Conservation (phyloP, 2,888 invertebrate genomes). For the Cantharis flavilabris region DNA sequence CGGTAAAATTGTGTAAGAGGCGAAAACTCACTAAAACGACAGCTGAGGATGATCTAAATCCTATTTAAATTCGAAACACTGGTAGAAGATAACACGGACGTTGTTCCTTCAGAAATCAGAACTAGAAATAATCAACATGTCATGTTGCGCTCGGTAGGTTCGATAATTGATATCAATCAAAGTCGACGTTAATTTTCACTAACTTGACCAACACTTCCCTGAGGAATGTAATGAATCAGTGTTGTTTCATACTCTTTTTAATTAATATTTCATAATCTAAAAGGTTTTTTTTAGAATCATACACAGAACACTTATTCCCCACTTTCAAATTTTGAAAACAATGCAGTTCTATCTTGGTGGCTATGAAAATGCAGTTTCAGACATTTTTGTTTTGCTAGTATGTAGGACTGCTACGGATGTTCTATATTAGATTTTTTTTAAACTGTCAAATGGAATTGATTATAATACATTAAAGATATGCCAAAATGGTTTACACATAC, state of each 20-base stretch:
- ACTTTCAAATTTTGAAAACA: background rate
- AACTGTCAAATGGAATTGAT: too few relatives aligned
- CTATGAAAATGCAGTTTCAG: background rate
- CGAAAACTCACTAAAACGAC: background rate
- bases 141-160: background rate
- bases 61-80: background rate
- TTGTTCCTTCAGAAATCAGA: background rate
- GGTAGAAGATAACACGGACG: background rate
- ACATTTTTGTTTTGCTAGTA: too few relatives aligned
- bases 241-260: background rate
- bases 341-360: background rate
- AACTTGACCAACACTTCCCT: background rate
- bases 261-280: background rate
- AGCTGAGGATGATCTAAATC: background rate
- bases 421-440: background rate
- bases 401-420: background rate
- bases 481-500: background rate
- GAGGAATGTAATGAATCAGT: background rate
- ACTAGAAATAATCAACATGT: background rate
- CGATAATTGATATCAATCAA: background rate
- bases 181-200: background rate
- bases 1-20: background rate
- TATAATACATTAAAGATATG: background rate
- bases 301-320: too few relatives aligned
- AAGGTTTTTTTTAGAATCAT: too few relatives aligned